Conservation (phyloP, 2,113 vertebrate species). For the Cariama cristata region DNA sequence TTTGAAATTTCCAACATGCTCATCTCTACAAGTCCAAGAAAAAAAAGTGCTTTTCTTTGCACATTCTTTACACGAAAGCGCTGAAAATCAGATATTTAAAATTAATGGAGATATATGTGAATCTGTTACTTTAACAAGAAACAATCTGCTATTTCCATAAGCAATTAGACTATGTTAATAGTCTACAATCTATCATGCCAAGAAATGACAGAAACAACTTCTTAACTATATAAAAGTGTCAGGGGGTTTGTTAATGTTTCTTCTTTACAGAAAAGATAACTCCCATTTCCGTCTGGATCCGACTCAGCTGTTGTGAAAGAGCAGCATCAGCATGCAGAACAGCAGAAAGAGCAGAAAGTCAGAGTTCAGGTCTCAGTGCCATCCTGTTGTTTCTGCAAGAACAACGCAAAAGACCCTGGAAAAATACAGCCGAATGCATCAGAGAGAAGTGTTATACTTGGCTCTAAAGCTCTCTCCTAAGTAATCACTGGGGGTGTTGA, state of each 20-base stretch:
- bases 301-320: slow-evolving; percentile 37
- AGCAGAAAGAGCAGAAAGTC: slow-evolving; percentile 59
- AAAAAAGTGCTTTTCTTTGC: background rate
- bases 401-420: slow-evolving; percentile 1
- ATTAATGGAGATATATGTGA: background rate
- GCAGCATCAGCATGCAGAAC: slow-evolving; percentile 43
- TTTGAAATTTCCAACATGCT: background rate
- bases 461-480: background rate
- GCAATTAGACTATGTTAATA: background rate
- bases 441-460: background rate
- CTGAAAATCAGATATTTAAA: background rate
- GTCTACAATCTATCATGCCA: background rate
- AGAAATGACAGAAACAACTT: slow-evolving; percentile 3
- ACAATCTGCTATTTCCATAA: background rate
- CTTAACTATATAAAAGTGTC: background rate
- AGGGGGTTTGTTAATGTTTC: background rate
- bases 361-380: slow-evolving; percentile 58
- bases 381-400: slow-evolving; percentile 66
- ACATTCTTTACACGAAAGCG: background rate
- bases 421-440: slow-evolving; percentile 3
- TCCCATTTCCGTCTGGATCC: slow-evolving; percentile 24
- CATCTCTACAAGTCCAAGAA: background rate
- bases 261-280: slow-evolving; percentile 6
- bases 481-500: background rate
- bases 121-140: slow-evolving; percentile 5